Conservation (phyloP, 1,140 invertebrate genomes). For the Sitobion miscanthi region DNA sequence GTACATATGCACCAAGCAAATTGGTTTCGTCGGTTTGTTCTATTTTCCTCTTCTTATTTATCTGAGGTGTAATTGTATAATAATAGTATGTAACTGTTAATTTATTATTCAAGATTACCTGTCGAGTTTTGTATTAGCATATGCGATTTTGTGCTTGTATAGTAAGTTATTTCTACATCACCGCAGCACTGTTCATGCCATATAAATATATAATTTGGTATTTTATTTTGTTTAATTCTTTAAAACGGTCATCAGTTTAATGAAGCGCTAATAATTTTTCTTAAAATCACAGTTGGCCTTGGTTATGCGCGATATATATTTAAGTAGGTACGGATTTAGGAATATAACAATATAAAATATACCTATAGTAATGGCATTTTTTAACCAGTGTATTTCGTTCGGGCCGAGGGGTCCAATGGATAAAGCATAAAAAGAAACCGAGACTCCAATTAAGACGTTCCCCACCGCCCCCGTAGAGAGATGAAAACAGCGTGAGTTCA, state of each 20-base stretch:
- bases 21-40: not conserved
- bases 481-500: constrained; percentile 26
- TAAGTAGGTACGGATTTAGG: not conserved
- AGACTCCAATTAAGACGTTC: constrained; percentile 35
- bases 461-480: not conserved
- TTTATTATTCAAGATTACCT: not conserved
- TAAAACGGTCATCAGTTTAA: not conserved
- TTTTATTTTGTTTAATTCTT: not conserved
- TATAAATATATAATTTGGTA: not conserved
- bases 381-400: not conserved
- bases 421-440: not conserved
- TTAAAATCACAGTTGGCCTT: not conserved
- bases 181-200: not conserved
- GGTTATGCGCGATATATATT: not conserved
- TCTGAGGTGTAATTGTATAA: not conserved
- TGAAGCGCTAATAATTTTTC: not conserved
- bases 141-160: not conserved
- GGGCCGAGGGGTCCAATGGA: not conserved
- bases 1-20: not conserved
- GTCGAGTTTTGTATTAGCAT: not conserved
- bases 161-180: not conserved
- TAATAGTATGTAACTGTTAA: constrained; percentile 13
- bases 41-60: not conserved
- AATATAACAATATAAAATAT: not conserved
- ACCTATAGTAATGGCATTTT: not conserved